These are phyloP conservation scores for Sebastes hubbsi DNA, from an alignment of 2,797 vertebrate genomes.

Conservation along the genomic window DNA sequence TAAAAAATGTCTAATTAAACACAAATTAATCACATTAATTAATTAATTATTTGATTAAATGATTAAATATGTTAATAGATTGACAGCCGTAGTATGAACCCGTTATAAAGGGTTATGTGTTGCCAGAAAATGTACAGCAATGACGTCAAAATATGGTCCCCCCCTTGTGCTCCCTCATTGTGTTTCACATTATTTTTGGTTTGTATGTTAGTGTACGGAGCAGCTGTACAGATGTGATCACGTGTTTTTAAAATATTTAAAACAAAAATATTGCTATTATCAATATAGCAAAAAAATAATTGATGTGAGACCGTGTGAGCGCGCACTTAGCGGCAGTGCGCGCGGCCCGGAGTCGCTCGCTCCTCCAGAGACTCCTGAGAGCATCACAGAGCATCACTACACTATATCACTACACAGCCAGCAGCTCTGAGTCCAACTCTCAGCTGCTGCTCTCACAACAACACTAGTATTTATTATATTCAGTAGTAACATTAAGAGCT, in stretches of 20 bases:
- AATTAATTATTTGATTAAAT: too few relatives aligned
- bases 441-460: constrained; percentile 12
- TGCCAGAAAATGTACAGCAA: background rate
- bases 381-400: constrained; percentile 27
- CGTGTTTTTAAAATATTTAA: background rate
- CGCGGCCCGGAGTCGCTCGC: constrained; percentile 28
- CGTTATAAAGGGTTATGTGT: background rate
- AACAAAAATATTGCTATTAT: background rate
- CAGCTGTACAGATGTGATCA: background rate
- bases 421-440: constrained; percentile 42
- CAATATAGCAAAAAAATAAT: background rate
- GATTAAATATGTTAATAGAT: rapidly evolving
- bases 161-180: background rate
- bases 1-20: too few relatives aligned
- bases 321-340: constrained; percentile 27
- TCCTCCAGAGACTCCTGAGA: constrained; percentile 14
- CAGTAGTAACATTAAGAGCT: background rate
- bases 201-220: background rate
- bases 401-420: background rate
- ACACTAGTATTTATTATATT: background rate
- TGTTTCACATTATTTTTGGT: background rate
- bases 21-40: too few relatives aligned
- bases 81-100: too few relatives aligned
- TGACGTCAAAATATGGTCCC: background rate
- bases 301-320: background rate